Conservation (phyloP, 2,113 vertebrate species). For the Tragelaphus strepsiceros region DNA sequence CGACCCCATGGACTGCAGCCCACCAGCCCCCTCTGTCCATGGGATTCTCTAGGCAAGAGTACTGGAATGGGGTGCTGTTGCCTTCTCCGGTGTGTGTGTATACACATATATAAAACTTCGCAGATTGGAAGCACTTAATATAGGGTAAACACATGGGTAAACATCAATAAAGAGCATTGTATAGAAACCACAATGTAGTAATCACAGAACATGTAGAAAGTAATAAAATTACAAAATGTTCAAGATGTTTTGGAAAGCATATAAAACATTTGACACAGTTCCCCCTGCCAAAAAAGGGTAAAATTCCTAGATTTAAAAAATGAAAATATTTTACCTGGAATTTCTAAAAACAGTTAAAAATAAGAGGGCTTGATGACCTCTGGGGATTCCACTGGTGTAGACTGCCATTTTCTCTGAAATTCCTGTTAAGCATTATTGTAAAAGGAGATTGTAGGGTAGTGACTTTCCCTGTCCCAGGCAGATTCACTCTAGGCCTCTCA, state of each 20-base stretch:
- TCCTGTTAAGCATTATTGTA: not conserved
- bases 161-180: not conserved
- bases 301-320: constrained; percentile 1
- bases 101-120: not conserved
- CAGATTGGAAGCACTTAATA: not conserved
- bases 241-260: not conserved
- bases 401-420: not conserved
- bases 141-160: not conserved
- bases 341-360: constrained; percentile 15
- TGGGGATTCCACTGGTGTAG: not conserved
- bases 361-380: not conserved
- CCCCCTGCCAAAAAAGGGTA: not conserved
- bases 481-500: not conserved
- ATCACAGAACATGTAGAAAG: constrained; percentile 41
- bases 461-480: not conserved
- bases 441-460: not conserved
- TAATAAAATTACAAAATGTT: constrained; percentile 3
- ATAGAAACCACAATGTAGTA: not conserved
- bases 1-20: too few relatives aligned
- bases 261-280: constrained; percentile 6
- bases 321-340: constrained; percentile 28
- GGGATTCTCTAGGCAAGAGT: too few relatives aligned
- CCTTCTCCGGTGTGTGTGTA: not conserved
- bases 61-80: too few relatives aligned
- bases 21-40: too few relatives aligned